Evolutionary conservation across 2,888 invertebrate species (phyloP), one percentile per base, ranked within the genome.

Genomic region (Bembecia ichneumoniformis): DNA sequence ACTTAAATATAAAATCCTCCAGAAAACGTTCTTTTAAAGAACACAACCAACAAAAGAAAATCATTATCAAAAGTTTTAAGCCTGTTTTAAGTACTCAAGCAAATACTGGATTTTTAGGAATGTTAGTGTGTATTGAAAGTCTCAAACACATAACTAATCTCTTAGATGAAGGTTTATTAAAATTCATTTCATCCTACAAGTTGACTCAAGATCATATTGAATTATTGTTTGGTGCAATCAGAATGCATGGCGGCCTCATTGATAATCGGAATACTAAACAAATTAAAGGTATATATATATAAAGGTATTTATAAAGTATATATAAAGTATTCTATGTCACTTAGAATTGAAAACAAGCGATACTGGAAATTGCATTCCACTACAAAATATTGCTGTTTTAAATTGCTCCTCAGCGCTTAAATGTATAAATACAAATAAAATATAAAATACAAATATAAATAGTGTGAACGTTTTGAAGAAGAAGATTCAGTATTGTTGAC

Each of bases 321-420:
- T n/a, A n/a, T n/a, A 47, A 47, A 47, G 9, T 47, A 4, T 47
- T 47, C n/a, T n/a, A 16, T 47, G 47, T 47, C 47, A 47, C 14
- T 47, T 47, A 47, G 47, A 47, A 20, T 20, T 47, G 17, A 47
- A 47, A 47, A n/a, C 47, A 20, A 20, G 20, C 28, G 47, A 47
- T 28, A 47, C 20, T 28, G 47, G 47, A 28, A 47, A 47, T 47
- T 47, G 47, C 20, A 47, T 47, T 1, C 47, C 47, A n/a, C 3
- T 47, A 28, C 20, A 47, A 47, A 47, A 47, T 14, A 47, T 47
- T 20, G 34, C 20, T 47, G 34, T 47, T 20, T 28, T 47, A 28
- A n/a, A n/a, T n/a, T n/a, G n/a, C n/a, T n/a, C n/a, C n/a, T n/a
- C n/a, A n/a, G n/a, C n/a, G n/a, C n/a, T n/a, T n/a, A n/a, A 28